Evolutionary conservation across 2,113 vertebrate species (phyloP), one percentile per base, ranked within the genome.

Genomic region (Dissostichus mawsoni): DNA sequence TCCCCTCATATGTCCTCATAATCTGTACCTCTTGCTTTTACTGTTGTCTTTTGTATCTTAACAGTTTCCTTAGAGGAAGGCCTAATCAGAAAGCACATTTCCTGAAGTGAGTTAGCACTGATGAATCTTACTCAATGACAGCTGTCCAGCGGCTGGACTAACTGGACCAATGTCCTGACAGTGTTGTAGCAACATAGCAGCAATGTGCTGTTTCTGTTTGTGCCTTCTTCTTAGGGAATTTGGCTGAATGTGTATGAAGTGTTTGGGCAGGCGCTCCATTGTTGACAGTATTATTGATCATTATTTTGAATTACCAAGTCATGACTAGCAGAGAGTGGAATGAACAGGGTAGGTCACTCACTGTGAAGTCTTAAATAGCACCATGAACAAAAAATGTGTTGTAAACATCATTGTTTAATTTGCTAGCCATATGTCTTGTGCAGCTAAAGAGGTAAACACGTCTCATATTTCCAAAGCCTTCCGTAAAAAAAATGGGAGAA

Each of bases 201-300:
- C 90, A 78, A 76, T 80, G 81, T 87, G 80, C 81, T 33, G 82
- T 62, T 74, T 87, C 78, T 69, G 85, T 81, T 88, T 88, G 57
- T 57, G 82, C 52, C 81, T 87, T 93, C 83, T 88, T 92, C 80
- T 62, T 75, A 25, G 86, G 68, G 62, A 83, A 87, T 81, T 66
- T 72, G 92, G 94, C 93, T 95, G 93, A 95, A 94, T 95, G 93
- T 93, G 92, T 91, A 94, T 96, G 94, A 96, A 95, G 94, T 94
- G 94, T 95, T 92, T 89, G 87, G 86, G 91, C 89, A 18, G 69
- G 73, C 20, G 82, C 90, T 90, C 92, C 89, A 61, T 79, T 82
- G 23, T 94, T 85, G 88, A 94, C 95, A 96, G 95, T 96, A 96
- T 96, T 96, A 95, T 77, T 78, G 81, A 90, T 90, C 76, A 82